Evolutionary conservation across 2,888 invertebrate genomes (phyloP).

Genomic region (Epicampocera succincta): DNA sequence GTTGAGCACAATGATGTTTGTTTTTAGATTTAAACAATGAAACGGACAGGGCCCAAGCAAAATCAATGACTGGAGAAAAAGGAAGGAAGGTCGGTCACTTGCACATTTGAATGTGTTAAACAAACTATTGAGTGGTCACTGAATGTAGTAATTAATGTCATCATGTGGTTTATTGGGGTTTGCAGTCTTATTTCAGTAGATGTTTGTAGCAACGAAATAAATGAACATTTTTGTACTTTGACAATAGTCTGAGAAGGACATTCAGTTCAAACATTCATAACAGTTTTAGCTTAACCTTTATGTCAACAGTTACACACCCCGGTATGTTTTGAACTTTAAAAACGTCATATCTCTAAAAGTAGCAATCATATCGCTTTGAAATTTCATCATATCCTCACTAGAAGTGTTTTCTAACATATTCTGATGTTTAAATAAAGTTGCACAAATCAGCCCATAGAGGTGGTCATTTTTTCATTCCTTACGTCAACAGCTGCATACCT

Average conservation of each 20-base stretch:
- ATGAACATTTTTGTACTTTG: not conserved
- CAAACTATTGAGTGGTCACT: constrained; percentile 64
- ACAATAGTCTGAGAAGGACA: not conserved
- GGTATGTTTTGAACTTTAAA: too few species aligned
- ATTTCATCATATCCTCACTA: too few species aligned
- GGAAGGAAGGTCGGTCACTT: constrained; percentile 13
- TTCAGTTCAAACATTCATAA: not conserved
- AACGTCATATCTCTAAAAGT: too few species aligned
- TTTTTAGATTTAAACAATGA: constrained; percentile 47
- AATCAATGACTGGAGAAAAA: constrained; percentile 6
- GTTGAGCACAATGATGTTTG: constrained; percentile 55
- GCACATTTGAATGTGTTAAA: constrained; percentile 45
- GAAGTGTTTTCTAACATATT: too few species aligned
- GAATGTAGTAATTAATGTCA: constrained; percentile 76
- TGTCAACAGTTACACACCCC: too few species aligned
- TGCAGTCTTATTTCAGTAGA: constrained; percentile 14
- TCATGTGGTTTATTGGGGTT: constrained; percentile 73
- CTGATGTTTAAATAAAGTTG: too few species aligned
- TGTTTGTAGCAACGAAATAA: not conserved
- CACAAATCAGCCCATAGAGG: too few species aligned
- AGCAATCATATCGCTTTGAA: too few species aligned
- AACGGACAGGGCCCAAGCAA: constrained; percentile 27
- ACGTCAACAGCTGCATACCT: too few species aligned
- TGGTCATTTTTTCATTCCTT: too few species aligned
- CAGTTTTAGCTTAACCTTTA: too few species aligned